A percentile compares a stretch with the other conserved stretches of the same genome.
Conservation (phyloP, 2,888 invertebrate genomes). For the Lepetodrilus schrolli region DNA sequence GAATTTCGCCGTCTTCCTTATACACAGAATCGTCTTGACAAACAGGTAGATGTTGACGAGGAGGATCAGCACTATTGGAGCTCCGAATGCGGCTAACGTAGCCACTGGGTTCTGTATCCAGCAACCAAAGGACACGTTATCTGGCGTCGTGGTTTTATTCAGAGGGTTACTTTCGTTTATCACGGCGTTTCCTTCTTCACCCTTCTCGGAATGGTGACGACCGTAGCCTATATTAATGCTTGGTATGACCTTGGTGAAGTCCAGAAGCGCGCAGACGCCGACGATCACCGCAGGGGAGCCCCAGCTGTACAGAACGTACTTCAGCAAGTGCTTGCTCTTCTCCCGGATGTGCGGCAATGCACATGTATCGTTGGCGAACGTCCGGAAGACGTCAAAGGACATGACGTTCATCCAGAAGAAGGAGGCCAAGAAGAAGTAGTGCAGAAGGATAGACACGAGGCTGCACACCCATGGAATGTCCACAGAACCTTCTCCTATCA, state of each 20-base stretch:
- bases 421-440: conserved; percentile 81
- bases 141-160: no score
- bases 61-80: conserved; percentile 61
- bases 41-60: conserved; percentile 61
- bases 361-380: conserved; percentile 76
- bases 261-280: conserved; percentile 63
- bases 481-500: conserved; percentile 26
- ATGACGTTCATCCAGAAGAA: conserved; percentile 83
- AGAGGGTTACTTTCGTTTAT: neutral
- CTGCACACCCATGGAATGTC: conserved; percentile 64
- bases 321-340: conserved; percentile 56
- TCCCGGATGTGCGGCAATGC: conserved; percentile 53
- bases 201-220: neutral
- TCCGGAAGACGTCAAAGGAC: conserved; percentile 78
- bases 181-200: neutral
- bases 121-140: conserved; percentile 40
- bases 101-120: conserved; percentile 69
- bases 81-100: conserved; percentile 61
- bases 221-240: conserved; percentile 58
- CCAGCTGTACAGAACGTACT: conserved; percentile 80
- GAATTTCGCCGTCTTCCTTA: conserved; percentile 53
- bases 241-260: conserved; percentile 54
- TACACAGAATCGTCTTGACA: conserved; percentile 60
- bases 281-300: conserved; percentile 79
- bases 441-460: conserved; percentile 80